Evolutionary conservation across 1,140 invertebrate species (phyloP), one percentile per base, ranked within the genome.

Genomic region (Caenorhabditis briggsae): DNA sequence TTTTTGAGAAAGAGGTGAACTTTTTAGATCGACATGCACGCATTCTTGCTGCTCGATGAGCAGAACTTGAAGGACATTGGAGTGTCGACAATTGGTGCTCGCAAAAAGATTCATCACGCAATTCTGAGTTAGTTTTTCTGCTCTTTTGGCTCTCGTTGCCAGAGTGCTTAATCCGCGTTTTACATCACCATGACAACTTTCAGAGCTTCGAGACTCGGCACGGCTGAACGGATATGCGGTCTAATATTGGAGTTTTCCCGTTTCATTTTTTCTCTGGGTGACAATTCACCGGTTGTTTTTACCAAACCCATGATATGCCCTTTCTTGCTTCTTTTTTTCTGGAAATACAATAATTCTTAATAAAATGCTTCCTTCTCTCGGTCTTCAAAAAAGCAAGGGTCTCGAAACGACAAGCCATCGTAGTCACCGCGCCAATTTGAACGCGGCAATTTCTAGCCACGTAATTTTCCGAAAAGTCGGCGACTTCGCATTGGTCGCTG

Each of bases 81-180:
- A 41, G 89, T 92, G 25, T 86, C 88, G 8, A 92, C 91, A 46
- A 88, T 92, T 70, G 91, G 91, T 41, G 90, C 90, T 9, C 55
- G 91, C 48, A 92, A 92, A 87, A 92, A 92, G 82, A 91, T 92
- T 70, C 87, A 88, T 74, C 91, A 92, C 84, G 91, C 91, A 14
- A 92, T 92, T 64, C 58, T 91, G 46, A 89, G 88, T 88, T 23
- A 55, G 87, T 85, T 88, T 70, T 59, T 65, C 43, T 48, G 5
- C n/a, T 70, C 5, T 64, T 50, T 50, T 61, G 59, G 33, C 23
- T 33, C n/a, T 61, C n/a, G 2, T 11, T 12, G 20, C 59, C 2
- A 61, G 59, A 56, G 12, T 11, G 16, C 14, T 16, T 20, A 18
- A 61, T 41, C 5, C 8, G 41, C 25, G 7, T 58, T 61, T 46